Percentiles rank a stretch among this genome's conserved stretches.
Evolutionary conservation across 2,888 invertebrate species (phyloP).

Genomic region (Escarpia spicata): DNA sequence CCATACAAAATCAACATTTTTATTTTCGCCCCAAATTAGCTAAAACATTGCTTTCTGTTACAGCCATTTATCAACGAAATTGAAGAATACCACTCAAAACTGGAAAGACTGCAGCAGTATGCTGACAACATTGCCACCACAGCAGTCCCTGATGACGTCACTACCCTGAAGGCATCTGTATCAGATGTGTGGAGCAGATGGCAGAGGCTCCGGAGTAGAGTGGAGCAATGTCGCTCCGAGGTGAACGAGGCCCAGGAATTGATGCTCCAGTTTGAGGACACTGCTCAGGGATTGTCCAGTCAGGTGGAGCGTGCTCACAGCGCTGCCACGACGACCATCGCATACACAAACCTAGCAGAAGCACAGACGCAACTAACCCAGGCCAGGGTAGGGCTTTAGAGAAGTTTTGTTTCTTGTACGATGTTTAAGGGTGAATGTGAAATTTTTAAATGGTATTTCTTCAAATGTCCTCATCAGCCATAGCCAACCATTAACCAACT

Average conservation of each 20-base stretch:
- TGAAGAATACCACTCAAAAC: neutral
- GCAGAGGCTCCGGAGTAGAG: constrained; percentile 48
- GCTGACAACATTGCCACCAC: neutral
- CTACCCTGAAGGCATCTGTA: neutral
- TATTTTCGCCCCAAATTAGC: neutral
- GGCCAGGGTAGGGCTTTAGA: constrained; percentile 25
- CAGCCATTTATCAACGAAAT: neutral
- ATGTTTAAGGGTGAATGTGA: too few species aligned
- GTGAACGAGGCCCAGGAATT: constrained; percentile 53
- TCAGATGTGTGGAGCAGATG: constrained; percentile 38
- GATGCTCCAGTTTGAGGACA: constrained; percentile 47
- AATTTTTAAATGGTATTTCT: too few species aligned
- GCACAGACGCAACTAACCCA: constrained; percentile 39
- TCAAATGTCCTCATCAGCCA: too few species aligned
- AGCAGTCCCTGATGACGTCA: neutral
- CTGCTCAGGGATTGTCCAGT: constrained; percentile 45
- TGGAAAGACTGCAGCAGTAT: neutral
- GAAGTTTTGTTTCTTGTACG: neutral
- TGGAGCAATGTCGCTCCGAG: constrained; percentile 46
- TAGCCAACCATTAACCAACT: neutral
- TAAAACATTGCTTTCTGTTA: neutral
- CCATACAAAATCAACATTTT: neutral
- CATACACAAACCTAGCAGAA: constrained; percentile 47
- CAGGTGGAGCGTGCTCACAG: constrained; percentile 50
- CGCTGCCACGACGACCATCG: constrained; percentile 43